Conservation (phyloP, 2,888 invertebrate species). For the Caradrina clavipalpis region DNA sequence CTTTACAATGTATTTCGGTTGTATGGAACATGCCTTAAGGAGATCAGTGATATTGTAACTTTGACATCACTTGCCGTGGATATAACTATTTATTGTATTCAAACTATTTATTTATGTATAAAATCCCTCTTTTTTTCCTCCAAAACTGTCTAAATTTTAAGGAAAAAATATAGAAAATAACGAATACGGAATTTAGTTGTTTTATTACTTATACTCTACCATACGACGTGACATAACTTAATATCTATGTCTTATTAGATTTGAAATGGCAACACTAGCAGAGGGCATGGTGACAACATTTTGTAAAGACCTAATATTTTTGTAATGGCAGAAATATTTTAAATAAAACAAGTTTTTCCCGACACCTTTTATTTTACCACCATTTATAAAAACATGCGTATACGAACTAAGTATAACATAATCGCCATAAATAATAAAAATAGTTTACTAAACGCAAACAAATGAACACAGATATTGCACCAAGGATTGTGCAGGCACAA, state of each 20-base stretch:
- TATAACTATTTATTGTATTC: constrained; percentile 80
- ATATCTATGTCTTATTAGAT: background rate
- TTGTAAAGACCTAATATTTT: background rate
- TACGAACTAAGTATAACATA: constrained; percentile 49
- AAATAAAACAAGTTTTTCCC: constrained; percentile 58
- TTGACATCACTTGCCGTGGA: constrained; percentile 83
- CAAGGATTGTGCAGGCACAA: constrained; percentile 31
- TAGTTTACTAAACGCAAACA: constrained; percentile 46
- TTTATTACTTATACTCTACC: constrained; percentile 65
- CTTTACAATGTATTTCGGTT: constrained; percentile 65
- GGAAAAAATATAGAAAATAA: constrained; percentile 86
- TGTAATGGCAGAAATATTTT: background rate
- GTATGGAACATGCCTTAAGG: constrained; percentile 62
- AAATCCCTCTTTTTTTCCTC: constrained; percentile 76
- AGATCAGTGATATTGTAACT: constrained; percentile 68
- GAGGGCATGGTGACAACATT: background rate
- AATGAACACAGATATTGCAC: constrained; percentile 52
- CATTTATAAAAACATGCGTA: constrained; percentile 54
- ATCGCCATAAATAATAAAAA: constrained; percentile 45
- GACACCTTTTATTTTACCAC: constrained; percentile 68
- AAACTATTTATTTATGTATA: constrained; percentile 76
- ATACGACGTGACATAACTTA: background rate
- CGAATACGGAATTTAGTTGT: constrained; percentile 74
- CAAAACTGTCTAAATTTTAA: constrained; percentile 85
- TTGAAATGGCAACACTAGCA: background rate